Base-by-base conservation (phyloP, 2,113 vertebrate genomes). In the Zosterops lateralis region DNA sequence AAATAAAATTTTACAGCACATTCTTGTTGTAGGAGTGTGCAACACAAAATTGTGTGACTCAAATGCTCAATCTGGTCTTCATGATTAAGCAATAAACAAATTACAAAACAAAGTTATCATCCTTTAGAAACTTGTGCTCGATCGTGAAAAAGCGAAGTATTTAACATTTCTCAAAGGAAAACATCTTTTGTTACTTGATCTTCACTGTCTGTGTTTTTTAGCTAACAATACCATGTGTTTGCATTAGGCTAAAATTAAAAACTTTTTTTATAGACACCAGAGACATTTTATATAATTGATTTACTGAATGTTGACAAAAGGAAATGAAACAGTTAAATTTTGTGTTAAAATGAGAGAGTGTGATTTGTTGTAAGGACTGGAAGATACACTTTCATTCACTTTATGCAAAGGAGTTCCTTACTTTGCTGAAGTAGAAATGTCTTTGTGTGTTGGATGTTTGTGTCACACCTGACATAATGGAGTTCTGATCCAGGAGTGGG, bases 101-200 rank as follows among this genome's bases (percentile, higher is more conserved):
- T 93, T 89, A 60, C 71, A 91, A 95, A 92, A 67, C 65, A 60
- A 93, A 87, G 86, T 96, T 85, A 86, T 93, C 89, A 15, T 91
- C 72, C 53, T 96, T 96, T 94, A 94, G 95, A 96, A 97, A 96
- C 94, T 96, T 92, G 40, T 88, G 66, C 91, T 95, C 17, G 5
- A 34, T 97, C 4, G 34, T 95, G 94, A 95, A 96, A 93, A 92
- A 93, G 66, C 3, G 0, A 90, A 87, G 81, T 92, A 84, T 94
- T 95, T 93, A 93, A 87, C 82, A 84, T 94, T 96, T 96, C 96
- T 96, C 84, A 24, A 48, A 93, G 93, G 96, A 97, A 89, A 96
- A 84, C 58, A 40, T 96, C 71, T 94, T 94, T 96, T 89, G 78
- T 96, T 96, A 90, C 73, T 95, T 48, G 57, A 47, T 3, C 8